Percentiles rank a stretch among this genome's conserved stretches.
These are phyloP conservation scores for Nyleta sp. DNA, from an alignment of 2,888 invertebrate species.

Conservation along the genomic window DNA sequence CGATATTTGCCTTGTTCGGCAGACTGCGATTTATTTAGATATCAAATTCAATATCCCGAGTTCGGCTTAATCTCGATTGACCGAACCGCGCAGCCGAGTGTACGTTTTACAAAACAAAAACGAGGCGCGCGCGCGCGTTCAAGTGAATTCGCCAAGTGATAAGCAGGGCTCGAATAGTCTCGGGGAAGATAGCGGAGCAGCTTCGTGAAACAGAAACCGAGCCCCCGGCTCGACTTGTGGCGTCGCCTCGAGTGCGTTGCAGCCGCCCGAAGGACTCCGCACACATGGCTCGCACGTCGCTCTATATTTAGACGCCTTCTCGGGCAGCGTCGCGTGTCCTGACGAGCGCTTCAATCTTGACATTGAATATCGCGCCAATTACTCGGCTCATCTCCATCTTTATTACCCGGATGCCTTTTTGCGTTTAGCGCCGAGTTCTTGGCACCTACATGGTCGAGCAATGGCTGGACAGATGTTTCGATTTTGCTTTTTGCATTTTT, in stretches of 20 bases:
- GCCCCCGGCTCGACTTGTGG: neutral
- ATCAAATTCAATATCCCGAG: conserved; percentile 5
- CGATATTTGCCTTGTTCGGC: too few species aligned
- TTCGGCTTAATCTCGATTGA: conserved; percentile 27
- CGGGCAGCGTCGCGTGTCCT: conserved; percentile 67
- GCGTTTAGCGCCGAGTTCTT: neutral
- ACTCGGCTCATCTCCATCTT: conserved; percentile 48
- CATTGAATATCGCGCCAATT: conserved; percentile 57
- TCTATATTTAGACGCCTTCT: conserved; percentile 66
- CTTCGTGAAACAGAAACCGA: conserved; percentile 27
- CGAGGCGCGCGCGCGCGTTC: conserved; percentile 10
- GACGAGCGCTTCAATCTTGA: conserved; percentile 42
- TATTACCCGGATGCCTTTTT: conserved; percentile 43
- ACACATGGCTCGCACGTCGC: conserved; percentile 54
- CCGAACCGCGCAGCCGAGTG: neutral
- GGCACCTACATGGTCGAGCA: neutral
- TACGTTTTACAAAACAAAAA: conserved; percentile 17
- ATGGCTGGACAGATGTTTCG: neutral
- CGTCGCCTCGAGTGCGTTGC: conserved; percentile 17
- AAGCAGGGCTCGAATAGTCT: conserved; percentile 27
- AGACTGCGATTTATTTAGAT: too few species aligned
- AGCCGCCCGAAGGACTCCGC: conserved; percentile 29
- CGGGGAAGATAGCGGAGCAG: conserved; percentile 13
- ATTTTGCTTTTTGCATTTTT: too few species aligned
- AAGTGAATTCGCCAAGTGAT: conserved; percentile 51